Evolutionary conservation across 2,888 invertebrate species (phyloP).

Genomic region (Apocheima hispidaria): DNA sequence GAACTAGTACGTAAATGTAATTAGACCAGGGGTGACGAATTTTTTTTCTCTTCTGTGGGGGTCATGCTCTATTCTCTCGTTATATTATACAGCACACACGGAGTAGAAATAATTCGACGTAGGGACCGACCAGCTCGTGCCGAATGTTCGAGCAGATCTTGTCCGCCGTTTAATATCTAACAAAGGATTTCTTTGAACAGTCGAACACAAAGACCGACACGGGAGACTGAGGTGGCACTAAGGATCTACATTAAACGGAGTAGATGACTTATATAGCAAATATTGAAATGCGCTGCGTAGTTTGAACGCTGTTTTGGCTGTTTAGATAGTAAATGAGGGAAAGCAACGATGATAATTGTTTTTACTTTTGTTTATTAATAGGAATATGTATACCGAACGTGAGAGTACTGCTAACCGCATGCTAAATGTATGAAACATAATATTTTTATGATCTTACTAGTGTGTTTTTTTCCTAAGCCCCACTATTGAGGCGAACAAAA

Average conservation of each 20-base stretch:
- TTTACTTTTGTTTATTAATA: not conserved
- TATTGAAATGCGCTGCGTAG: not conserved
- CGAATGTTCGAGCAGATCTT: constrained; percentile 20
- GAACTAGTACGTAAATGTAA: no score
- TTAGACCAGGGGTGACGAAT: no score
- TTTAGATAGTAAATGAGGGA: not conserved
- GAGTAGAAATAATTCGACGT: no score
- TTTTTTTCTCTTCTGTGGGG: no score
- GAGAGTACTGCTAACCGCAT: no score
- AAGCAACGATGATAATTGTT: not conserved
- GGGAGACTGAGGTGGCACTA: constrained; percentile 22
- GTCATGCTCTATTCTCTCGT: no score
- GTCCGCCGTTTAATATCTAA: constrained; percentile 33
- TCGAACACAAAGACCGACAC: constrained; percentile 19
- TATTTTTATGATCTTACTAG: no score
- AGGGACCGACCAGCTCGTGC: not conserved
- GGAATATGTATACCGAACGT: not conserved
- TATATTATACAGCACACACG: no score
- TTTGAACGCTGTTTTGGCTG: not conserved
- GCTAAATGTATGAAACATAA: no score
- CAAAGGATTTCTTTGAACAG: constrained; percentile 38
- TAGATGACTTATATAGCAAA: constrained; percentile 3
- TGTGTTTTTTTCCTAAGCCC: no score
- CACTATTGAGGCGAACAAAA: no score
- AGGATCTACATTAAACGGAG: constrained; percentile 22